Conservation (phyloP, 2,888 invertebrate species). For the Caenorhabditis angaria region DNA sequence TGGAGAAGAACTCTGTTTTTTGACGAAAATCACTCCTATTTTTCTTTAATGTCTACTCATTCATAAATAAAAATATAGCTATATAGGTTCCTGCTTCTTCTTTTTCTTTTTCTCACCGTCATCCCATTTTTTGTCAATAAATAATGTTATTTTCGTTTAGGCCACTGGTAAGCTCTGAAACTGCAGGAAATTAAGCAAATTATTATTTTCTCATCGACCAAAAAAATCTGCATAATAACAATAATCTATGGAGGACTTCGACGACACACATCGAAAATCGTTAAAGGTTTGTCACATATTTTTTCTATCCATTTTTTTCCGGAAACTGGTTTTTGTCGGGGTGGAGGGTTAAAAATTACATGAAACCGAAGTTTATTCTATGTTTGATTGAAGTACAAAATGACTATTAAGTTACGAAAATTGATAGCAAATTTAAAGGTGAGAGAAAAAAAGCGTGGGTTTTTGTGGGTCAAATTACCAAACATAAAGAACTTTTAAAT, state of each 20-base stretch:
- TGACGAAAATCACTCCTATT: not conserved
- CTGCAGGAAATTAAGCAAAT: too few species aligned
- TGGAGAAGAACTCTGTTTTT: not conserved
- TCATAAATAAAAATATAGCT: not conserved
- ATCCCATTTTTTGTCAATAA: not conserved
- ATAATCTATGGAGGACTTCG: slow-evolving; percentile 41
- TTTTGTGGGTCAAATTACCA: not conserved
- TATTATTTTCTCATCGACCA: too few species aligned
- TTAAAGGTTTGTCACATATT: slow-evolving; percentile 39
- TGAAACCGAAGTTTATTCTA: too few species aligned
- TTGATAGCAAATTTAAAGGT: not conserved
- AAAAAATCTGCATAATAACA: slow-evolving; percentile 30
- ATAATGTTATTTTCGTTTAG: not conserved
- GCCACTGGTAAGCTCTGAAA: too few species aligned
- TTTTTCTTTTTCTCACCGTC: not conserved
- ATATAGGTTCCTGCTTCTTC: not conserved
- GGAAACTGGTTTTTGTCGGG: too few species aligned
- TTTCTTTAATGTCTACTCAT: not conserved
- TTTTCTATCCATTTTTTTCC: too few species aligned
- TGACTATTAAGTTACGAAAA: not conserved
- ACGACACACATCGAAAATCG: slow-evolving; percentile 38
- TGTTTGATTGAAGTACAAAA: too few species aligned
- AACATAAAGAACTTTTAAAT: too few species aligned
- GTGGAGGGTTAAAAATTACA: too few species aligned
- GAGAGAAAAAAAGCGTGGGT: not conserved